Conservation (phyloP, 1,140 invertebrate species). For the Drosophila ironensis region DNA sequence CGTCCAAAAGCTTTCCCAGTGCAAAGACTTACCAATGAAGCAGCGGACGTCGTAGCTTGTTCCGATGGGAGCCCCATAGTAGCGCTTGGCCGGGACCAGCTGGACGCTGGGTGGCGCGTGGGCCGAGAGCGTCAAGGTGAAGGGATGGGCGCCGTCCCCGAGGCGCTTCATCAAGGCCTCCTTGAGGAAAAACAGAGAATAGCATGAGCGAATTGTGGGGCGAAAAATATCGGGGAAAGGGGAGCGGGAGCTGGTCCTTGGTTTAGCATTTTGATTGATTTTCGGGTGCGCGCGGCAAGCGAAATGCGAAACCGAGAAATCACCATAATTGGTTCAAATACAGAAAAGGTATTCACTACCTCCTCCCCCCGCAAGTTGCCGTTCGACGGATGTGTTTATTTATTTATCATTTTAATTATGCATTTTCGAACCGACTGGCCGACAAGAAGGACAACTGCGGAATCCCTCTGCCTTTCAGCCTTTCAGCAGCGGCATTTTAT, state of each 20-base stretch:
- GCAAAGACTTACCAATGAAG: conserved; percentile 81
- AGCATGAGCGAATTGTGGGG: not conserved
- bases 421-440: conserved; percentile 3
- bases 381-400: conserved; percentile 19
- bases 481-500: conserved; percentile 56
- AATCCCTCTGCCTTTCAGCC: too few relatives aligned
- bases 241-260: not conserved
- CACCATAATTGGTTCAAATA: conserved; percentile 16
- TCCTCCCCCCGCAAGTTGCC: not conserved
- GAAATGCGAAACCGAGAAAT: not conserved
- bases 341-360: not conserved
- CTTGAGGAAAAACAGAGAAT: conserved; percentile 82
- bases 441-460: too few relatives aligned
- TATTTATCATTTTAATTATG: conserved; percentile 50
- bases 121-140: conserved; percentile 90
- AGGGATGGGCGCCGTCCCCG: conserved; percentile 90
- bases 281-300: not conserved
- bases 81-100: conserved; percentile 94
- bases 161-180: conserved; percentile 91
- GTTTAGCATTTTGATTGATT: conserved; percentile 55
- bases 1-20: too few relatives aligned
- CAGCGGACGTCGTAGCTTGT: conserved; percentile 90
- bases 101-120: conserved; percentile 94
- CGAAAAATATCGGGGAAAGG: not conserved
- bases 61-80: conserved; percentile 94